A percentile compares a stretch with the other conserved stretches of the same genome.
These are phyloP conservation scores for Drosophila santomea DNA, from an alignment of 1,140 invertebrate species.

Conservation along the genomic window DNA sequence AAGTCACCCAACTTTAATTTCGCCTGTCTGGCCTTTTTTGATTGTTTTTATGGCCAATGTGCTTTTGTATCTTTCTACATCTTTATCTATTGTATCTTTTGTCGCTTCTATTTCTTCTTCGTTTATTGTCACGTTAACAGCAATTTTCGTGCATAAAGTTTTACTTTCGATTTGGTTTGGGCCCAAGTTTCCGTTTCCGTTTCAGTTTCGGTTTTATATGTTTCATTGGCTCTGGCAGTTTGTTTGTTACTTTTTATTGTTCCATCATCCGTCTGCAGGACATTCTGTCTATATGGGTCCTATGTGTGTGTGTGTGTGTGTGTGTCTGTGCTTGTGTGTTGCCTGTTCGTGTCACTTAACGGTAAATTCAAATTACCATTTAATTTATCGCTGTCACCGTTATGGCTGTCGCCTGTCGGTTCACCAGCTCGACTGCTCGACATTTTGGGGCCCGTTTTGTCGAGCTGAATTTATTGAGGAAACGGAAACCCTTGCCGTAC, in stretches of 20 bases:
- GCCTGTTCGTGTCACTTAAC: slow-evolving; percentile 78
- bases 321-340: slow-evolving; percentile 18
- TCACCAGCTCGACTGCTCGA: background rate
- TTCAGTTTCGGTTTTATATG: slow-evolving; percentile 52
- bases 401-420: slow-evolving; percentile 79
- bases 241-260: slow-evolving; percentile 61
- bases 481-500: slow-evolving; percentile 59
- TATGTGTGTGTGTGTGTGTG: slow-evolving; percentile 14
- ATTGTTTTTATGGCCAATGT: slow-evolving; percentile 53
- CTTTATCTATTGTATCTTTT: slow-evolving; percentile 12
- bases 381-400: slow-evolving; percentile 83
- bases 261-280: slow-evolving; percentile 26
- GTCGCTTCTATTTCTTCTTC: slow-evolving; percentile 49
- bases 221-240: slow-evolving; percentile 69
- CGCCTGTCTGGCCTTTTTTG: slow-evolving; percentile 52
- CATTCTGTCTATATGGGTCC: slow-evolving; percentile 25
- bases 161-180: slow-evolving; percentile 50
- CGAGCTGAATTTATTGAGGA: slow-evolving; percentile 74
- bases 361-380: slow-evolving; percentile 83
- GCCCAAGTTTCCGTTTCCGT: background rate
- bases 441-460: slow-evolving; percentile 21
- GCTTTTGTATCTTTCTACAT: slow-evolving; percentile 7
- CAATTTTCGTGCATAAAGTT: slow-evolving; percentile 78
- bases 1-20: slow-evolving; percentile 72
- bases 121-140: slow-evolving; percentile 80